These are phyloP conservation scores for Aphidius gifuensis DNA, from an alignment of 1,140 invertebrate species.

Conservation along the genomic window DNA sequence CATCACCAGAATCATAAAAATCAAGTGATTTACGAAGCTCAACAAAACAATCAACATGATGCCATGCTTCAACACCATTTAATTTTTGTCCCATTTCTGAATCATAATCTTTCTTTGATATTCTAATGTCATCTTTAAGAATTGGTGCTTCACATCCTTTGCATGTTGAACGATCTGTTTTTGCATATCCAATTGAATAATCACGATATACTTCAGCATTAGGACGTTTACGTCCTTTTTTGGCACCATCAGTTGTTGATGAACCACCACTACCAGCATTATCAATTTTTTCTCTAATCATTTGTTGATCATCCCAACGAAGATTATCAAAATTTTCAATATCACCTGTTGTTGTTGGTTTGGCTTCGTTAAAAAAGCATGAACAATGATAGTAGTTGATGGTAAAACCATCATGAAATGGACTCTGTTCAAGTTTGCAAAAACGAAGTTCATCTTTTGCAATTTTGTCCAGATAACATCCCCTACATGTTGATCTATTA, in stretches of 20 bases:
- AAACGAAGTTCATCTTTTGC: conserved; percentile 72
- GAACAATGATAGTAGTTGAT: conserved; percentile 85
- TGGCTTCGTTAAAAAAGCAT: conserved; percentile 86
- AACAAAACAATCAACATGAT: conserved; percentile 91
- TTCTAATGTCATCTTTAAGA: conserved; percentile 75
- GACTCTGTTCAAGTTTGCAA: conserved; percentile 81
- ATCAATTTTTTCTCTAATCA: conserved; percentile 73
- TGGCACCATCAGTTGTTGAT: conserved; percentile 7
- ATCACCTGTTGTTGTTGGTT: conserved; percentile 70
- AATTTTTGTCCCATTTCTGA: conserved; percentile 75
- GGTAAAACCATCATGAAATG: conserved; percentile 86
- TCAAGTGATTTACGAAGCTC: conserved; percentile 71
- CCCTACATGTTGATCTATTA: conserved; percentile 77
- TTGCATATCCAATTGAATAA: conserved; percentile 84
- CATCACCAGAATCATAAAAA: conserved; percentile 70
- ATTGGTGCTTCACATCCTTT: conserved; percentile 85
- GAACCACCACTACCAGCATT: conserved; percentile 57
- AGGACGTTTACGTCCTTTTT: conserved; percentile 54
- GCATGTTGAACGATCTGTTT: conserved; percentile 78
- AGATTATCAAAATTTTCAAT: conserved; percentile 83
- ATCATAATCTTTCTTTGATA: conserved; percentile 85
- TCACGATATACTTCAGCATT: conserved; percentile 58
- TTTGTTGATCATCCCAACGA: conserved; percentile 83
- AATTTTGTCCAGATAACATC: conserved; percentile 72
- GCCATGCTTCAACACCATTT: conserved; percentile 80